phyloP scores from a whole-genome alignment of 2,888 invertebrate genomes.

The Nysson spinosus region DNA sequence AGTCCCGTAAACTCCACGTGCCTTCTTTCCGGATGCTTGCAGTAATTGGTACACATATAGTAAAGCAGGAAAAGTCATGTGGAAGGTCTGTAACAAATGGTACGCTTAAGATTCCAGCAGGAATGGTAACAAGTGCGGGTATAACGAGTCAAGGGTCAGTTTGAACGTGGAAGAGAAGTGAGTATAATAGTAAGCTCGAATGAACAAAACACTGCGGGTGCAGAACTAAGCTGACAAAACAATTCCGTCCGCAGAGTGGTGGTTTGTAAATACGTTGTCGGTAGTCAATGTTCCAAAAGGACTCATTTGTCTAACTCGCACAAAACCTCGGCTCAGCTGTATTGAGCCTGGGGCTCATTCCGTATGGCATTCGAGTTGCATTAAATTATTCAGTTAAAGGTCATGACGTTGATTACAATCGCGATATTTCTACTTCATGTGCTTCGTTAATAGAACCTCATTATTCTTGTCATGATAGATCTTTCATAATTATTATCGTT shows the following conservation, averaged over 20 bases:
- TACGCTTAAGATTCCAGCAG: too few species aligned
- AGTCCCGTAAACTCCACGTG: too few species aligned
- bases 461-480: too few species aligned
- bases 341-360: not conserved
- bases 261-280: slow-evolving; percentile 41
- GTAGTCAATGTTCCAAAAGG: slow-evolving; percentile 46
- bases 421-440: not conserved
- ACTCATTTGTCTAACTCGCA: slow-evolving; percentile 34
- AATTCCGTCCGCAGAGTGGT: slow-evolving; percentile 29
- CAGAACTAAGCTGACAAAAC: slow-evolving; percentile 42
- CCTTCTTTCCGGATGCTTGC: too few species aligned
- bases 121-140: too few species aligned
- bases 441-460: not conserved
- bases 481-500: too few species aligned
- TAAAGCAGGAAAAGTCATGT: too few species aligned
- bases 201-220: slow-evolving; percentile 34
- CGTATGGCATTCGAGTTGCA: not conserved
- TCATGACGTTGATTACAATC: not conserved
- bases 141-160: not conserved
- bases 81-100: too few species aligned
- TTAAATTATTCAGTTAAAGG: slow-evolving; percentile 10
- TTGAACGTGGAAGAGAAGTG: slow-evolving; percentile 8
- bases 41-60: too few species aligned
- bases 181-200: slow-evolving; percentile 19
- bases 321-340: slow-evolving; percentile 20